These are phyloP conservation scores for Ophion slaviceki DNA, from an alignment of 2,888 invertebrate genomes.

Conservation along the genomic window DNA sequence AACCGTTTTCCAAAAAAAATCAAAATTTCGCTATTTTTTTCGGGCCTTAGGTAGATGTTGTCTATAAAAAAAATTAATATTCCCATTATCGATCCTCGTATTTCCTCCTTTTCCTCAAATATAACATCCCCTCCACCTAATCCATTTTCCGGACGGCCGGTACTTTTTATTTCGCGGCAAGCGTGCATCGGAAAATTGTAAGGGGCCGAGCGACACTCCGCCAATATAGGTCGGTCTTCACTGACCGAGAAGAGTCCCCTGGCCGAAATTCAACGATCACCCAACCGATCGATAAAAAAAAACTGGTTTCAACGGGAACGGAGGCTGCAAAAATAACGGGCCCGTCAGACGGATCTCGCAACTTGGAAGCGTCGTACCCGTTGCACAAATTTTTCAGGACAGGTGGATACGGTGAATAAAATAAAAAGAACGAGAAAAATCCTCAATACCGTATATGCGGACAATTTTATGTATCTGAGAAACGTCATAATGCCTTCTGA, in stretches of 20 bases:
- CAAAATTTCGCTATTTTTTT: too few relatives aligned
- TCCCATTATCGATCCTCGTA: too few relatives aligned
- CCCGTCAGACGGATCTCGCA: slow-evolving; percentile 35
- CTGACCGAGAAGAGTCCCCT: slow-evolving; percentile 22
- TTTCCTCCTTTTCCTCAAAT: background rate
- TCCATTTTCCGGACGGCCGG: too few relatives aligned
- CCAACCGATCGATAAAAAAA: slow-evolving; percentile 70
- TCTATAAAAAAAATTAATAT: too few relatives aligned
- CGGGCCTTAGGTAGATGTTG: too few relatives aligned
- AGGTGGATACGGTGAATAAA: too few relatives aligned
- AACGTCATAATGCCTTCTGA: too few relatives aligned
- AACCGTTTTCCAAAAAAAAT: too few relatives aligned
- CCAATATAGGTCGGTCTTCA: slow-evolving; percentile 31
- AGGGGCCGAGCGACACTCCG: slow-evolving; percentile 7
- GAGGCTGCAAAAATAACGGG: slow-evolving; percentile 73
- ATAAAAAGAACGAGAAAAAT: too few relatives aligned
- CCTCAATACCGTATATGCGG: too few relatives aligned
- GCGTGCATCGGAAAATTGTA: slow-evolving; percentile 10
- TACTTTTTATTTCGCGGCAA: slow-evolving; percentile 3
- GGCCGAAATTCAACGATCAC: slow-evolving; percentile 62
- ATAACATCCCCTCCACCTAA: too few relatives aligned
- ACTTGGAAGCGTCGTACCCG: slow-evolving; percentile 31
- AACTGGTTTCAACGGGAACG: slow-evolving; percentile 72
- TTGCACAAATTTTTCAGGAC: slow-evolving; percentile 11
- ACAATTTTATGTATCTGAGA: too few relatives aligned